Base-by-base conservation (phyloP, 2,888 invertebrate species). In the Hermodice carunculata region DNA sequence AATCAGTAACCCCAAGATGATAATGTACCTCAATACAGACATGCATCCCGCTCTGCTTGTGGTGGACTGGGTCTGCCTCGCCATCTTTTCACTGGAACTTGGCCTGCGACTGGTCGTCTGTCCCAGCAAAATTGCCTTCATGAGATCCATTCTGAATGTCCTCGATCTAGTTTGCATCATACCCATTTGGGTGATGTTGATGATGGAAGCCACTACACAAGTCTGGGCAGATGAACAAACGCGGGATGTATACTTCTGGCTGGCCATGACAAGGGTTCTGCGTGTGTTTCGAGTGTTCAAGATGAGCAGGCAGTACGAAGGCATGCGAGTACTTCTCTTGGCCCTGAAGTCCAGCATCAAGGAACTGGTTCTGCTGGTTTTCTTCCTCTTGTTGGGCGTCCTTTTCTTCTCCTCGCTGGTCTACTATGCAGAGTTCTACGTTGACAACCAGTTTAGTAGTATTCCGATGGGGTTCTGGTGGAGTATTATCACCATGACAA, bases 401-500 rank as follows among this genome's bases (percentile, higher is more conserved):
- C 56, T 70, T 6, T 34, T 71, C 29, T 70, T 71, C 64, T 60
- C 69, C n/a, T 59, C 69, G 1, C 40, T 59, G 51, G 61, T 67
- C 40, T 71, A 61, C 61, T 67, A 44, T 53, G 67, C 64, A 1
- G 71, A 71, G 44, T 52, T 52, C 24, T n/a, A n/a, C n/a, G n/a
- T n/a, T n/a, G n/a, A n/a, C n/a, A n/a, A n/a, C n/a, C 66, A 52
- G n/a, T 77, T 75, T 57, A 52, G 51, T 8, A 72, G 64, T 31
- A 73, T 75, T 29, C 69, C 67, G 11, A 67, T 65, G 2, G 67
- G 73, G 0, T 74, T 78, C 66, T 78, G 76, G 76, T 78, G 78
- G 78, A 61, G 73, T 3, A 54, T 78, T 5, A 67, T 78, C 42
- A 78, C 78, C 65, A 78, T 78, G 73, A 78, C 78, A 31, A 77